Evolutionary conservation across 2,113 vertebrate genomes (phyloP).

Genomic region (Pteronura brasiliensis): DNA sequence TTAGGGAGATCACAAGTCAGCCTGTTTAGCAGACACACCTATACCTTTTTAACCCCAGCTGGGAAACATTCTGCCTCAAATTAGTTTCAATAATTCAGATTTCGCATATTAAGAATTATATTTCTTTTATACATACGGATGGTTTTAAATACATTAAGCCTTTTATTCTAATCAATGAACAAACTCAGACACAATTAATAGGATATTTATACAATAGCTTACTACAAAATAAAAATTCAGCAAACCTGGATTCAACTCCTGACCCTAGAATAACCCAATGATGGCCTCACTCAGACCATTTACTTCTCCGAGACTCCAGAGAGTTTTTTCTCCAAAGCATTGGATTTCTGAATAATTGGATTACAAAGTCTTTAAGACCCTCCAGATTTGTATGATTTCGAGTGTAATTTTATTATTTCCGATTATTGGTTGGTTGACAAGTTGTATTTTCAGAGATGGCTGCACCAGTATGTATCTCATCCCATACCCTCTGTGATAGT

Average conservation of each 20-base stretch:
- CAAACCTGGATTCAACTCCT: background rate
- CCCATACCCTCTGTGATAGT: background rate
- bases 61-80: background rate
- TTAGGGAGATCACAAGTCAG: background rate
- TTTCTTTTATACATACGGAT: background rate
- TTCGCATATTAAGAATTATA: background rate
- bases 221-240: background rate
- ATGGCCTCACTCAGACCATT: background rate
- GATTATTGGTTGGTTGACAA: background rate
- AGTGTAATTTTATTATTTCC: background rate
- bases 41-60: background rate
- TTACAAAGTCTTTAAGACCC: background rate
- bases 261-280: background rate
- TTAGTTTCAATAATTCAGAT: background rate
- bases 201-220: background rate
- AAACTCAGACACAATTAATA: background rate
- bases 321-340: background rate
- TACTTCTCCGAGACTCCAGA: background rate
- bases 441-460: background rate
- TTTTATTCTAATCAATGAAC: background rate
- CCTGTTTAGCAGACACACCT: background rate
- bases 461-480: background rate
- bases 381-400: background rate
- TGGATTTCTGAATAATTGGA: background rate
- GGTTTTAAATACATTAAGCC: background rate